A percentile compares a stretch with the other conserved stretches of the same genome.
Evolutionary conservation across 2,888 invertebrate genomes (phyloP).

Genomic region (Oscheius myriophilus): DNA sequence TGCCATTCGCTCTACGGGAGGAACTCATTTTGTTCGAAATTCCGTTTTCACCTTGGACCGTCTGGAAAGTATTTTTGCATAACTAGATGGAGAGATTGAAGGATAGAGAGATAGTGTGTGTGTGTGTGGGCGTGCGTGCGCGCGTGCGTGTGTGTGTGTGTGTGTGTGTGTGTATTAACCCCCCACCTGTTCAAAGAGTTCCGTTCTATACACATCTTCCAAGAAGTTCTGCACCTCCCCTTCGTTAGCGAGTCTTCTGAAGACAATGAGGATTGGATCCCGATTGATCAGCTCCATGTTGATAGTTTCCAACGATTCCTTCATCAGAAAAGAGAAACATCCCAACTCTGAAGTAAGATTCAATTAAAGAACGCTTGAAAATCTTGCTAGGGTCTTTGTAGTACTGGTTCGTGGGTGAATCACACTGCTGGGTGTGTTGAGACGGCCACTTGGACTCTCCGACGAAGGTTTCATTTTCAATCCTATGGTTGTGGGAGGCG

Average conservation of each 20-base stretch:
- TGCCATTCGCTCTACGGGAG: constrained; percentile 44
- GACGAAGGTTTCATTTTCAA: constrained; percentile 15
- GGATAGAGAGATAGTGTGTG: too few species aligned
- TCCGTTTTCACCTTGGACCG: constrained; percentile 4
- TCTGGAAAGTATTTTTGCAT: constrained; percentile 9
- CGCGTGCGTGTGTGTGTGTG: background rate
- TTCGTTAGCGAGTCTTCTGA: constrained; percentile 30
- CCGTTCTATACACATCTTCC: constrained; percentile 9
- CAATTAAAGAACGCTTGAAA: background rate
- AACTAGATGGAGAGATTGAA: background rate
- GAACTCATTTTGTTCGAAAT: background rate
- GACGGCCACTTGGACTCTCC: constrained; percentile 38
- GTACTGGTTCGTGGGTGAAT: background rate
- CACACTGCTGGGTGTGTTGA: constrained; percentile 5
- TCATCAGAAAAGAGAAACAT: constrained; percentile 31
- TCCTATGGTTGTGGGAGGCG: too few species aligned
- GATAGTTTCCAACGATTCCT: constrained; percentile 24
- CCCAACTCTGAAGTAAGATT: constrained; percentile 11
- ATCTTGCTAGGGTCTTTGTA: constrained; percentile 5
- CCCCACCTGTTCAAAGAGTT: constrained; percentile 20
- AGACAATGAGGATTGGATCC: constrained; percentile 41
- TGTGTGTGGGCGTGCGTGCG: background rate
- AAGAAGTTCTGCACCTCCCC: constrained; percentile 13
- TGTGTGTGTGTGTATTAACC: too few species aligned
- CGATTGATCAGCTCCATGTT: constrained; percentile 43